Evolutionary conservation across 2,797 vertebrate species (phyloP).

Genomic region (Miichthys miiuy): DNA sequence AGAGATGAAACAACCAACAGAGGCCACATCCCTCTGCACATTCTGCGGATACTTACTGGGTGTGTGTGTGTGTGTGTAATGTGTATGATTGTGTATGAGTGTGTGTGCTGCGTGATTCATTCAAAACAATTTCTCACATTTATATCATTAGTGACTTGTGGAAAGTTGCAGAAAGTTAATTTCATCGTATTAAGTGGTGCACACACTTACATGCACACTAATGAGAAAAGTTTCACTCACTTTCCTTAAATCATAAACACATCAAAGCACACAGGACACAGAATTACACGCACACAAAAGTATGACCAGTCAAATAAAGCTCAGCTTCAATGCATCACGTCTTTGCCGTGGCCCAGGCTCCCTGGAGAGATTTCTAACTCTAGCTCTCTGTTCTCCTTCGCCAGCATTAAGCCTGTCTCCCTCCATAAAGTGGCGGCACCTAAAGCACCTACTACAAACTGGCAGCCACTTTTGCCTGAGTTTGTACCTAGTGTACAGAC

Average conservation of each 20-base stretch:
- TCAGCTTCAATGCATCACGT: conserved; percentile 33
- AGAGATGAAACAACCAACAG: conserved; percentile 60
- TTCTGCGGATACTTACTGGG: conserved; percentile 17
- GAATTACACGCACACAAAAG: conserved; percentile 10
- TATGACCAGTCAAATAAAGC: conserved; percentile 42
- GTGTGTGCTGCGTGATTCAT: conserved; percentile 21
- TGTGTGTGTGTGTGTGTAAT: conserved; percentile 2
- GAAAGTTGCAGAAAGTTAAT: conserved; percentile 47
- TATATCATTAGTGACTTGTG: conserved; percentile 42
- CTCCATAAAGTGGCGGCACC: conserved; percentile 67
- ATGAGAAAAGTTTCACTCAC: conserved; percentile 9
- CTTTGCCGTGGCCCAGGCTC: conserved; percentile 23
- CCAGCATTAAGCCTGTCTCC: conserved; percentile 47
- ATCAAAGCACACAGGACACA: conserved; percentile 2
- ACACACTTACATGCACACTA: background rate
- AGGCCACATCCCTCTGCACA: conserved; percentile 35
- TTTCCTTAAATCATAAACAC: conserved; percentile 35
- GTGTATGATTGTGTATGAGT: conserved; percentile 1
- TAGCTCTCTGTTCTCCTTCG: conserved; percentile 48
- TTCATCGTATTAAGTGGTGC: conserved; percentile 26
- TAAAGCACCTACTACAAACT: conserved; percentile 74
- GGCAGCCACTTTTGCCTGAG: conserved; percentile 66
- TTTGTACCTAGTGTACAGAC: conserved; percentile 64
- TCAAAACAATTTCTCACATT: conserved; percentile 50
- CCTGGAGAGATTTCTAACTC: conserved; percentile 43